These are phyloP conservation scores for Pangasianodon hypophthalmus DNA, from an alignment of 2,113 vertebrate species.

Conservation along the genomic window DNA sequence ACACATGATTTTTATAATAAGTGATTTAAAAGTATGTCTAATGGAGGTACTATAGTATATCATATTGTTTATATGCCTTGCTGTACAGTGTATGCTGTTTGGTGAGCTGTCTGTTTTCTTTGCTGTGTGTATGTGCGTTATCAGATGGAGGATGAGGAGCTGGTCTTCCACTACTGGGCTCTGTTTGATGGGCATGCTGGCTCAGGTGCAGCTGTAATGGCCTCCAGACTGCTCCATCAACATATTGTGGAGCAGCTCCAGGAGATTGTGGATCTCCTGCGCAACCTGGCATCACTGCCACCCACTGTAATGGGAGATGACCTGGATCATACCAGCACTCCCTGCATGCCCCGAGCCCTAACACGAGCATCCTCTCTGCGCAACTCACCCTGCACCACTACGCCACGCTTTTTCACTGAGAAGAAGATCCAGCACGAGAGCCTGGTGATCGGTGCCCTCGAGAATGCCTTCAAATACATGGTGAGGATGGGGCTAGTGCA, in stretches of 20 bases:
- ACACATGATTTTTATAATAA: background rate
- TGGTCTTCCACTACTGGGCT: slow-evolving; percentile 94
- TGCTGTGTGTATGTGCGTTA: slow-evolving; percentile 11
- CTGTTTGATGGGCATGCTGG: slow-evolving; percentile 95
- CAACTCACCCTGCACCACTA: slow-evolving; percentile 83
- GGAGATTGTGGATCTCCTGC: slow-evolving; percentile 86
- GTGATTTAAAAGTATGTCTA: background rate
- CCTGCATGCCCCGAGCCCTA: slow-evolving; percentile 77
- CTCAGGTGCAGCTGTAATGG: slow-evolving; percentile 87
- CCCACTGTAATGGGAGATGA: slow-evolving; percentile 91
- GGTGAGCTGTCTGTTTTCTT: background rate
- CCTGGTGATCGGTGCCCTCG: slow-evolving; percentile 90
- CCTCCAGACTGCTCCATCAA: slow-evolving; percentile 87
- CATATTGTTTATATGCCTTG: too few relatives aligned
- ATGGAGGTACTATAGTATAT: background rate
- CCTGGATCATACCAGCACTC: slow-evolving; percentile 66
- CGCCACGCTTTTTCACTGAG: slow-evolving; percentile 91
- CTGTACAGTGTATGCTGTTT: background rate
- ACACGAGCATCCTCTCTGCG: slow-evolving; percentile 87
- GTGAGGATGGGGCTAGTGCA: slow-evolving; percentile 65
- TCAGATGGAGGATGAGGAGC: slow-evolving; percentile 69
- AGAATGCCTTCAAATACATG: slow-evolving; percentile 97
- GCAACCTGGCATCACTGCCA: slow-evolving; percentile 73
- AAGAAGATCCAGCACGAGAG: slow-evolving; percentile 94
- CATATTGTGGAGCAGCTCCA: slow-evolving; percentile 88